Base-by-base conservation (phyloP, 2,113 vertebrate genomes). In the Coptodon bakossiorum region DNA sequence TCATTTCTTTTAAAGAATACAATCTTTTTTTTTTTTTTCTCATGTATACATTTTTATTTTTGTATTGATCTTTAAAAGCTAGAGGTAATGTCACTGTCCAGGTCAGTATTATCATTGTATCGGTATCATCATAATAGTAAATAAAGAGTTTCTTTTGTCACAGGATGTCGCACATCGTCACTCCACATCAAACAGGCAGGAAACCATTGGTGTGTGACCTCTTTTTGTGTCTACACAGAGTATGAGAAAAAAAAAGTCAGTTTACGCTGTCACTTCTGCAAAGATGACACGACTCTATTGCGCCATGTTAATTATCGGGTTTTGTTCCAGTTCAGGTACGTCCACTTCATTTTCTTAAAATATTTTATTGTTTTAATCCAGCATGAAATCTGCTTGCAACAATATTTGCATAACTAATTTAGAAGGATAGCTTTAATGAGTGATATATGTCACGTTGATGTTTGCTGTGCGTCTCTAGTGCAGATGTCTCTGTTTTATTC, bases 141-240 rank as follows among this genome's bases (percentile, higher is more conserved):
- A 50, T 50, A 17, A 66, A 66, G 34, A 66, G 19, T 13, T 38
- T 66, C 34, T 66, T 78, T 78, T 31, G 16, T 82, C 8, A 36
- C 73, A 90, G 36, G 17, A 73, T 38, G 34, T n/a, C 8, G 2
- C 7, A 34, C 43, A 50, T 24, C 7, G 19, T 2, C 54, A 16
- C 2, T 16, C 53, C 82, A 87, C 79, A 89, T 53, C 66, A 78
- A 38, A 24, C 8, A 7, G 3, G 81, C 31, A 86, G 88, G 89
- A 90, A 89, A 82, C 6, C 68, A 43, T 61, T 34, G 16, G 34
- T 16, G 7, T 16, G 1, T 17, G 6, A 2, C 14, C 9, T 52
- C 6, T 71, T 4, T 40, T 2, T n/a, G 2, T 53, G 6, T 85
- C 2, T 53, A 9, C 3, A 13, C 16, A 17, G 14, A 9, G 2